A percentile compares a stretch with the other conserved stretches of the same genome.
phyloP scores from a whole-genome alignment of 2,888 invertebrate species.

The Protonemura montana region DNA sequence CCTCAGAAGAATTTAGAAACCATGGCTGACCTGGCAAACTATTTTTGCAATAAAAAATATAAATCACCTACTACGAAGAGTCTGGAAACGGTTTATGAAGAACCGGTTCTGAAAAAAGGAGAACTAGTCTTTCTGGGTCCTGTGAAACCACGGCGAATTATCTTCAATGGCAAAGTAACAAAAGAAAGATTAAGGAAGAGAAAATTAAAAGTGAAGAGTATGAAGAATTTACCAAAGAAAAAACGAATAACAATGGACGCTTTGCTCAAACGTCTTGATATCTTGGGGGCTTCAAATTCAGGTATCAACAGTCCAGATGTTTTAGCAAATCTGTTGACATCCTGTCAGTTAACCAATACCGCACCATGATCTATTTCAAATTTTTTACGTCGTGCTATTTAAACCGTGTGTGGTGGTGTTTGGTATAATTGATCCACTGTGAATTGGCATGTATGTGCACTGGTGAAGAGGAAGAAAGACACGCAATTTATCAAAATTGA shows the following conservation, averaged over 20 bases:
- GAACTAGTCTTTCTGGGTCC: constrained; percentile 2
- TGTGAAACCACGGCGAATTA: background rate
- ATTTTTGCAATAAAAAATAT: background rate
- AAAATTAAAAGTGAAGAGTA: constrained; percentile 16
- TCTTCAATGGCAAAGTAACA: constrained; percentile 18
- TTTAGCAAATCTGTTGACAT: background rate
- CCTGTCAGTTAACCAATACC: background rate
- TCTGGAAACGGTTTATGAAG: constrained; percentile 27
- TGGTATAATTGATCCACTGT: too few species aligned
- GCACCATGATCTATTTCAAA: background rate
- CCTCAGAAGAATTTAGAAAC: background rate
- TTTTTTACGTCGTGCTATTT: too few species aligned
- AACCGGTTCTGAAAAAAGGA: constrained; percentile 1
- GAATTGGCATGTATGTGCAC: too few species aligned
- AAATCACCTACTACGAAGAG: background rate
- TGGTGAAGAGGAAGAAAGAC: too few species aligned
- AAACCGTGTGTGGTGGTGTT: too few species aligned
- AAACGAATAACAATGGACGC: constrained; percentile 2
- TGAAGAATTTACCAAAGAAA: constrained; percentile 8
- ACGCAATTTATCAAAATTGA: too few species aligned
- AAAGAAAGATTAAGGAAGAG: constrained; percentile 13
- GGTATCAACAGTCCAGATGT: background rate
- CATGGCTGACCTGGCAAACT: background rate
- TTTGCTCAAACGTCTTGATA: background rate
- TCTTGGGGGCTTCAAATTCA: background rate